phyloP scores from a whole-genome alignment of 2,113 vertebrate genomes.

The Gobius niger region DNA sequence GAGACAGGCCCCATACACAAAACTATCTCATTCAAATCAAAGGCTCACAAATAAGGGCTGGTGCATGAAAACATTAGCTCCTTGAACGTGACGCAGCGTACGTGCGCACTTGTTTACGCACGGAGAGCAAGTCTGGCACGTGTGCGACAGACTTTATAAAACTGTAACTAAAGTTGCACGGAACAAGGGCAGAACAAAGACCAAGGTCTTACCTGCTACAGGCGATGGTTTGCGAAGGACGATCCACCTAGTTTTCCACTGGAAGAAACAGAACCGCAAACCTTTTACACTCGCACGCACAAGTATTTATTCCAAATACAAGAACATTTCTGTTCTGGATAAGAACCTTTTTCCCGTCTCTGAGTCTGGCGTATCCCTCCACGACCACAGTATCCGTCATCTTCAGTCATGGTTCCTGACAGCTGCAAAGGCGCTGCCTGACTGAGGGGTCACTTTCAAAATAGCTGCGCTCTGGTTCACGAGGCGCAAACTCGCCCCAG shows the following conservation, averaged over 20 bases:
- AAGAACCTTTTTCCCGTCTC: slow-evolving; percentile 91
- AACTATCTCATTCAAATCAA: not conserved
- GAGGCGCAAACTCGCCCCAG: slow-evolving; percentile 50
- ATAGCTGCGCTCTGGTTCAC: slow-evolving; percentile 77
- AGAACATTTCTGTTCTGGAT: slow-evolving; percentile 3
- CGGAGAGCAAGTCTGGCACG: not conserved
- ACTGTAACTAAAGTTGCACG: not conserved
- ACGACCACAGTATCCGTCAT: slow-evolving; percentile 97
- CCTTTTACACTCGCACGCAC: slow-evolving; percentile 1
- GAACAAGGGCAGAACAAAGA: not conserved
- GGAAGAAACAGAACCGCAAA: slow-evolving; percentile 48
- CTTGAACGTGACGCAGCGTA: slow-evolving; percentile 6
- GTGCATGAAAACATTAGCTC: not conserved
- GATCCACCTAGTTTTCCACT: slow-evolving; percentile 96
- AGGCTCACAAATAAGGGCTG: not conserved
- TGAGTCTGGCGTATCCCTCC: slow-evolving; percentile 94
- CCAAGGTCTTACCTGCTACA: slow-evolving; percentile 84
- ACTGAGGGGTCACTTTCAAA: slow-evolving; percentile 91
- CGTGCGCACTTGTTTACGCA: slow-evolving; percentile 1
- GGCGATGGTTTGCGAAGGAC: slow-evolving; percentile 92
- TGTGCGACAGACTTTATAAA: not conserved
- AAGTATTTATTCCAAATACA: not conserved
- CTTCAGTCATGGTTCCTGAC: slow-evolving; percentile 95
- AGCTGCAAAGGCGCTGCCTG: slow-evolving; percentile 82
- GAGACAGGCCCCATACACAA: not conserved